phyloP scores from a whole-genome alignment of 2,797 vertebrate species.

The Allochrocebus solatus region DNA sequence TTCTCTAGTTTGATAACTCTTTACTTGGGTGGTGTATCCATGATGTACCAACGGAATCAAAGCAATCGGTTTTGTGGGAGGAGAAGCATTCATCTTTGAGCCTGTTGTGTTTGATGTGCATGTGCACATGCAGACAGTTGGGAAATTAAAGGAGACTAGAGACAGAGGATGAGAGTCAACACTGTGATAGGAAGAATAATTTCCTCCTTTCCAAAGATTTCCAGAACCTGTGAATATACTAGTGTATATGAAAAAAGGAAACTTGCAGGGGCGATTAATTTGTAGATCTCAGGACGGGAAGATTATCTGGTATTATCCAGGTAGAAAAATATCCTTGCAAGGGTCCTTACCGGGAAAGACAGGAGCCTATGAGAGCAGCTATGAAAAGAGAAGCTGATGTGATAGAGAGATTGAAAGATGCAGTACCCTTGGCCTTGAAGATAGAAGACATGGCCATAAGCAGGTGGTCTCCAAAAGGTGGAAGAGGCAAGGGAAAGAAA shows the following conservation, averaged over 20 bases:
- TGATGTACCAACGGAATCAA: not conserved
- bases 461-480: fast-evolving
- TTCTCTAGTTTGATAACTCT: not conserved
- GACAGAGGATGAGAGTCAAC: not conserved
- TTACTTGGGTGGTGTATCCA: not conserved
- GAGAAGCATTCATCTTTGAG: not conserved
- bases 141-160: not conserved
- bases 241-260: not conserved
- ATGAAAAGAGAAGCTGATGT: not conserved
- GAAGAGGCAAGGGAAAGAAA: not conserved
- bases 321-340: not conserved
- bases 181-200: not conserved
- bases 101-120: not conserved
- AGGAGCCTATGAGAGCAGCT: not conserved
- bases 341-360: not conserved
- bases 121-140: not conserved
- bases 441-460: fast-evolving
- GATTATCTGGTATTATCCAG: not conserved
- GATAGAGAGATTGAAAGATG: not conserved
- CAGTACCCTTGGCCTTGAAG: not conserved
- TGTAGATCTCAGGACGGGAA: not conserved
- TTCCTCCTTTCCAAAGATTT: not conserved
- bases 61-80: not conserved
- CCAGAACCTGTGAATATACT: not conserved
- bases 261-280: not conserved